These are phyloP conservation scores for Rhinella marina DNA, from an alignment of 2,797 vertebrate genomes.

Conservation along the genomic window DNA sequence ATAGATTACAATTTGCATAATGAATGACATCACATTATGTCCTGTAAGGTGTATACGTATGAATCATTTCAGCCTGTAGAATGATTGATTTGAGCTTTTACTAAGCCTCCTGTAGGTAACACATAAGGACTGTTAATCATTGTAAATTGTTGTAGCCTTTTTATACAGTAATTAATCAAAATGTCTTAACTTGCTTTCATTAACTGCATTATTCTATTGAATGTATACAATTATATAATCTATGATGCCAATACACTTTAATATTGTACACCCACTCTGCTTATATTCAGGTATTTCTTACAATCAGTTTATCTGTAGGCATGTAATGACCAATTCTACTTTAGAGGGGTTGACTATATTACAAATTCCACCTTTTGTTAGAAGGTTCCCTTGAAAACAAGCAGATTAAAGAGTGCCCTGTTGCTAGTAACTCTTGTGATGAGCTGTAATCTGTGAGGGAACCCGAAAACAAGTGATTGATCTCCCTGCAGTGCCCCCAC, in stretches of 20 bases:
- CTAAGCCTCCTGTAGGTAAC: not conserved
- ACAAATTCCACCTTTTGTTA: too few relatives aligned
- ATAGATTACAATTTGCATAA: not conserved
- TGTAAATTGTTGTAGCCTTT: constrained; percentile 2
- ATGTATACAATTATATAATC: not conserved
- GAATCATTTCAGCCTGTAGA: not conserved
- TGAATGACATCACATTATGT: not conserved
- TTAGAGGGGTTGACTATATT: not conserved
- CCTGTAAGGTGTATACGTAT: not conserved
- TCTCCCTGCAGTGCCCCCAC: not conserved
- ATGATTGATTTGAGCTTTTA: constrained; percentile 22
- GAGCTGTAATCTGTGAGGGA: not conserved
- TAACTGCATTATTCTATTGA: not conserved
- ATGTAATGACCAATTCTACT: not conserved
- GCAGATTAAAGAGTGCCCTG: not conserved
- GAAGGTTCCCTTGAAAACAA: not conserved
- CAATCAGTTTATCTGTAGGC: not conserved
- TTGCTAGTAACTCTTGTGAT: not conserved
- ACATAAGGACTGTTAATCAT: not conserved
- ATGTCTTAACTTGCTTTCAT: not conserved
- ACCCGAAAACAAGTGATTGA: not conserved
- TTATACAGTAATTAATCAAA: constrained; percentile 7
- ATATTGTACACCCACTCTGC: not conserved
- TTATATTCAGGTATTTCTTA: not conserved
- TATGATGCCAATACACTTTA: not conserved